These are phyloP conservation scores for Grus americana DNA, from an alignment of 2,113 vertebrate species.

Conservation along the genomic window DNA sequence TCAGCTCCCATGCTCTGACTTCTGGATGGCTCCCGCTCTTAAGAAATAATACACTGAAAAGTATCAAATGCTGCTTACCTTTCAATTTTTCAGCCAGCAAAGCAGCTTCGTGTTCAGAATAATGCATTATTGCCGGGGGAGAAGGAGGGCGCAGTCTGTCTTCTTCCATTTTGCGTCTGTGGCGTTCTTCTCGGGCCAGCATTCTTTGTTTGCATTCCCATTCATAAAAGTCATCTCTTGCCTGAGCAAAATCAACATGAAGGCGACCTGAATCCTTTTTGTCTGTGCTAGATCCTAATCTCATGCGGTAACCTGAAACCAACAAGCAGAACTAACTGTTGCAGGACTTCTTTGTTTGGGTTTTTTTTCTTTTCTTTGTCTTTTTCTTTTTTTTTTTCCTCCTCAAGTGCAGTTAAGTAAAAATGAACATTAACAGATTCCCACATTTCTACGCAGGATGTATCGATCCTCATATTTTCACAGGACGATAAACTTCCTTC, in stretches of 20 bases:
- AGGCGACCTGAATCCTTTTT: conserved; percentile 91
- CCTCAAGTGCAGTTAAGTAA: not conserved
- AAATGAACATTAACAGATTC: not conserved
- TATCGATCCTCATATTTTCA: not conserved
- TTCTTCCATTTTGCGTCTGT: conserved; percentile 86
- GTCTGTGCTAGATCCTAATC: conserved; percentile 90
- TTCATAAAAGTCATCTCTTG: conserved; percentile 90
- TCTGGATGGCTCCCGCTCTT: not conserved
- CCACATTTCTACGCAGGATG: not conserved
- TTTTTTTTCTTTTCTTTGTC: not conserved
- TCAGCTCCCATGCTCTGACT: not conserved
- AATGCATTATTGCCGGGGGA: conserved; percentile 88
- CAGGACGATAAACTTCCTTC: not conserved
- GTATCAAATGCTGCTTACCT: conserved; percentile 75
- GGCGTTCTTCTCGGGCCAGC: conserved; percentile 86
- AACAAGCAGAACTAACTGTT: conserved; percentile 55
- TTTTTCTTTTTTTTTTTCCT: fast-evolving
- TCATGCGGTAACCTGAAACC: conserved; percentile 88
- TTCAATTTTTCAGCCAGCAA: conserved; percentile 90
- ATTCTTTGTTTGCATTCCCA: conserved; percentile 91
- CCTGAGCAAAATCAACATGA: conserved; percentile 91
- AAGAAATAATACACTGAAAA: not conserved
- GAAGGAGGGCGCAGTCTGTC: conserved; percentile 85
- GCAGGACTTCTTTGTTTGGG: not conserved
- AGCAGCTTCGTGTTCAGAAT: conserved; percentile 86